These are phyloP conservation scores for Crotalus helleri DNA, from an alignment of 2,113 vertebrate genomes.

Conservation along the genomic window DNA sequence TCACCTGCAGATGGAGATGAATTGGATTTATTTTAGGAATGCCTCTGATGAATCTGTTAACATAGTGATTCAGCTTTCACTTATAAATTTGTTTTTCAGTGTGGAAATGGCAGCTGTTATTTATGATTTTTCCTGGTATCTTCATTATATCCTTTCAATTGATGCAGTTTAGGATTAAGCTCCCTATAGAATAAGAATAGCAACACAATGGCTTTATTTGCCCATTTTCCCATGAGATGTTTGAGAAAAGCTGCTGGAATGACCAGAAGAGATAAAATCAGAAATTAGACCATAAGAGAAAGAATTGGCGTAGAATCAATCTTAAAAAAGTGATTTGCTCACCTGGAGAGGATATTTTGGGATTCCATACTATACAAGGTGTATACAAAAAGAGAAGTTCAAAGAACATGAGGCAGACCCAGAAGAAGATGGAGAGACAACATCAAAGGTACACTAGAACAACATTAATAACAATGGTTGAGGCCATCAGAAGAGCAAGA, in stretches of 20 bases:
- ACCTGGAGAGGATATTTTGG: not conserved
- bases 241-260: not conserved
- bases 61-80: slow-evolving; percentile 25
- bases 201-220: not conserved
- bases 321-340: not conserved
- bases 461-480: too few relatives aligned
- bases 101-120: not conserved
- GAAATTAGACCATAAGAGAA: not conserved
- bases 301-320: not conserved
- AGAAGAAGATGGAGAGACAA: not conserved
- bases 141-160: not conserved
- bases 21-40: slow-evolving; percentile 52
- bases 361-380: not conserved
- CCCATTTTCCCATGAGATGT: not conserved
- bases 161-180: not conserved
- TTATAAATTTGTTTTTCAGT: slow-evolving; percentile 10
- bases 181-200: not conserved
- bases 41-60: slow-evolving; percentile 6
- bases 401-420: not conserved
- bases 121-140: not conserved
- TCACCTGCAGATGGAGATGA: slow-evolving; percentile 53
- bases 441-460: not conserved
- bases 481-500: too few relatives aligned
- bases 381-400: not conserved
- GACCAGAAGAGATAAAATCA: not conserved